A percentile compares a stretch with the other conserved stretches of the same genome.
These are phyloP conservation scores for Myzus persicae DNA, from an alignment of 1,140 invertebrate genomes.

Conservation along the genomic window DNA sequence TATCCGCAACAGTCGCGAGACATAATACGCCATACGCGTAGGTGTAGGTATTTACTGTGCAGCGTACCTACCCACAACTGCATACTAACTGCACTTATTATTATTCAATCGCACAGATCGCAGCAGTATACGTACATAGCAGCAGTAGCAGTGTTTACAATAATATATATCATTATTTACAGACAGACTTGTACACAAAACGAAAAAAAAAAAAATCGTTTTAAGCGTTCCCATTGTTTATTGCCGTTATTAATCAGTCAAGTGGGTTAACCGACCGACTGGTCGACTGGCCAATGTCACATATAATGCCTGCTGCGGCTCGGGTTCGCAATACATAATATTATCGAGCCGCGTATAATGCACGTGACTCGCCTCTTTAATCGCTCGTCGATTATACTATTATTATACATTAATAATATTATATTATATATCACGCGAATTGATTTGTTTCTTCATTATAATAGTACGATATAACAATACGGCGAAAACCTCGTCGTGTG, in stretches of 20 bases:
- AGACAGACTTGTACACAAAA: neutral
- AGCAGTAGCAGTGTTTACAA: neutral
- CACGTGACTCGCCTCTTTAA: constrained; percentile 44
- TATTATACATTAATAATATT: neutral
- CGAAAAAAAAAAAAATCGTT: neutral
- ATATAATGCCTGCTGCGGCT: neutral
- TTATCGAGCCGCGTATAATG: neutral
- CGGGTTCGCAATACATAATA: neutral
- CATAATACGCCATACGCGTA: neutral
- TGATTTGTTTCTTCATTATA: constrained; percentile 55
- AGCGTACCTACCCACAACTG: neutral
- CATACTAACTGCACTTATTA: neutral
- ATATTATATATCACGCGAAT: neutral
- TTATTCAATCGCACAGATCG: neutral
- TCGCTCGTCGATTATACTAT: neutral
- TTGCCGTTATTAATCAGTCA: constrained; percentile 36
- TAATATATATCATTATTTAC: neutral
- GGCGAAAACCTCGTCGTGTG: neutral
- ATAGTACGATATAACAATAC: neutral
- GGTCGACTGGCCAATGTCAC: constrained; percentile 4
- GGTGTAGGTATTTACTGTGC: neutral
- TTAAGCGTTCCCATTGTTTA: constrained; percentile 16
- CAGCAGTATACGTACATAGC: neutral
- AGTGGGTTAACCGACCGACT: constrained; percentile 14
- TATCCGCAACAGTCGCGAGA: neutral